A percentile compares a stretch with the other conserved stretches of the same genome.
Evolutionary conservation across 2,797 vertebrate species (phyloP).

Genomic region (Peromyscus aztecus): DNA sequence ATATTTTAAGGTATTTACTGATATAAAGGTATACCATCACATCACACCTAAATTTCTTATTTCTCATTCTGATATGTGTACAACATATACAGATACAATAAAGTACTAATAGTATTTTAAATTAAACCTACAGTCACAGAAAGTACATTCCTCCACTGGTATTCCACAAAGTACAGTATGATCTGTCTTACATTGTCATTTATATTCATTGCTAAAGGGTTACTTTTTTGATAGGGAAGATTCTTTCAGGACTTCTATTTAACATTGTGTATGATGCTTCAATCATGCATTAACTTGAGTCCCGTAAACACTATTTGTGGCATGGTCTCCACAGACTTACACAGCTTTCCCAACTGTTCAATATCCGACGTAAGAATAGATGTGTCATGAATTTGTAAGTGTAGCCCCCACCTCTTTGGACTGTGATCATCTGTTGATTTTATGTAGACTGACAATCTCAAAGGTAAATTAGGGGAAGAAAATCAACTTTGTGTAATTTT

Average conservation of each 20-base stretch:
- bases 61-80: neutral
- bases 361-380: neutral
- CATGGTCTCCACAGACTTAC: neutral
- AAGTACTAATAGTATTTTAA: neutral
- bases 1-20: neutral
- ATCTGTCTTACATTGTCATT: neutral
- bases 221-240: conserved; percentile 4
- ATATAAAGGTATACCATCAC: neutral
- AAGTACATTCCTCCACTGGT: neutral
- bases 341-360: neutral
- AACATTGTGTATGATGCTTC: neutral
- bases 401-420: neutral
- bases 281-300: neutral
- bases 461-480: neutral
- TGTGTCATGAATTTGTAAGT: neutral
- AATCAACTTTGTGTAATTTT: neutral
- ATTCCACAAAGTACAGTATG: neutral
- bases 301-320: neutral
- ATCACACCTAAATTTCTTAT: neutral
- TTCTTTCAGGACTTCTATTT: neutral
- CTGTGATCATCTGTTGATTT: conserved; percentile 4
- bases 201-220: neutral
- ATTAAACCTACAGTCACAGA: neutral
- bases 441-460: neutral
- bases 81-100: neutral